Percentiles rank a stretch among this genome's conserved stretches.
Conservation (phyloP, 30 jellyfish, hydroid and myxozoan genomes). For the Nemopilema nomurai region DNA sequence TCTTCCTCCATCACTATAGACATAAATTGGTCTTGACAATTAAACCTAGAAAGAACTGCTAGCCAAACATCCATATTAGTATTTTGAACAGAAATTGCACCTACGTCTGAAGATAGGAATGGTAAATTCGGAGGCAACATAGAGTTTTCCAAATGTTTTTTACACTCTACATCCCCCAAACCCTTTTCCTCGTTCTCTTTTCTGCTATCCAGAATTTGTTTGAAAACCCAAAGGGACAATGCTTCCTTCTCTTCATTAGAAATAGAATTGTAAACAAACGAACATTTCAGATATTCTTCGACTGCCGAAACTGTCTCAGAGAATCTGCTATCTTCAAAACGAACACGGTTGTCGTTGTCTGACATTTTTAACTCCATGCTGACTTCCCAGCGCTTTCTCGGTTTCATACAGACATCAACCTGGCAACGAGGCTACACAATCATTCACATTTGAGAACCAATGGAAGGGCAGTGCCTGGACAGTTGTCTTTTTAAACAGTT, state of each 20-base stretch:
- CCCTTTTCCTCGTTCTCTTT: neutral
- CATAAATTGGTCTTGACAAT: neutral
- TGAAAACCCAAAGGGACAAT: neutral
- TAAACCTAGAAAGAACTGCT: neutral
- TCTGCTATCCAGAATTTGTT: neutral
- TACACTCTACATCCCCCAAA: neutral
- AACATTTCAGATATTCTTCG: neutral
- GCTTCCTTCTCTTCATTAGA: neutral
- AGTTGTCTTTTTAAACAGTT: no score
- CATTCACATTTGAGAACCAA: no score
- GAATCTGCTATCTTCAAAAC: neutral
- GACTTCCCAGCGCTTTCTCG: no score
- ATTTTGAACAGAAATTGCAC: neutral
- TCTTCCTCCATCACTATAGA: constrained; percentile 2
- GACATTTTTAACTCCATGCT: neutral
- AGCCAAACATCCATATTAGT: constrained; percentile 17
- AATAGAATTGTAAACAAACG: neutral
- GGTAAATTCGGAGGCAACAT: neutral
- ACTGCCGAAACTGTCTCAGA: neutral
- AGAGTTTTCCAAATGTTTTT: neutral
- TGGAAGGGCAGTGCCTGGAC: no score
- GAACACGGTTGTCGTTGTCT: neutral
- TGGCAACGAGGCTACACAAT: neutral
- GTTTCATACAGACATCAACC: no score
- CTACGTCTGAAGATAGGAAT: neutral